Base-by-base conservation (phyloP, 2,888 invertebrate species). In the Augiades crinisus region DNA sequence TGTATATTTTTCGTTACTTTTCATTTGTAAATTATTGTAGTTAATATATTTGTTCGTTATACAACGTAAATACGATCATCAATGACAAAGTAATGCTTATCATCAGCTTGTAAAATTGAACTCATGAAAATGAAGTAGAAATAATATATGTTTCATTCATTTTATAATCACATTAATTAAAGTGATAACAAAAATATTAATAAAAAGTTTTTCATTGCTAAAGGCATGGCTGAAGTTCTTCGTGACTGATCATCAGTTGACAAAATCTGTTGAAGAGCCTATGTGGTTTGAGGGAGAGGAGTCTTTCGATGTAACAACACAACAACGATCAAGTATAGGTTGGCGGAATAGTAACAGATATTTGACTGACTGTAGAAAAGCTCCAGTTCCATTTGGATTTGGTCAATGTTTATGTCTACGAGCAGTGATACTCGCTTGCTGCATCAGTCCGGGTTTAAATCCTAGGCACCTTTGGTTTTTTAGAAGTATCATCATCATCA, bases 171-270 rank as follows among this genome's bases (percentile, higher is more conserved):
- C 27, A 21, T 51, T 41, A 10, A 10, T 19, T 12, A 37, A 16
- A 36, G 5, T 30, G 17, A 37, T 55, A 45, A 44, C 44, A 63
- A 64, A n/a, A n/a, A n/a, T n/a, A n/a, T n/a, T 71, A 72, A 76
- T 62, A 34, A 65, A 63, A 71, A 68, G 74, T 79, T 82, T 87
- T 68, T 81, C 74, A 69, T 84, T 83, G 77, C 81, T 81, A 73
- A 89, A 90, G 90, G 90, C 90, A 68, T 90, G 90, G 90, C 90
- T 89, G 89, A 90, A 90, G 78, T 89, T 90, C 90, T 90, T 81
- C 90, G 85, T 89, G 73, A 90, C 90, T 75, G 90, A 90, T 74
- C 78, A 81, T 69, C 81, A 79, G 72, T 79, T 88, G 75, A 80
- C 82, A 78, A 85, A 90, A 72, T 81, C 81, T 70, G 70, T 86